phyloP scores from a whole-genome alignment of 2,797 vertebrate genomes.

The Phrynocephalus guinanensis region DNA sequence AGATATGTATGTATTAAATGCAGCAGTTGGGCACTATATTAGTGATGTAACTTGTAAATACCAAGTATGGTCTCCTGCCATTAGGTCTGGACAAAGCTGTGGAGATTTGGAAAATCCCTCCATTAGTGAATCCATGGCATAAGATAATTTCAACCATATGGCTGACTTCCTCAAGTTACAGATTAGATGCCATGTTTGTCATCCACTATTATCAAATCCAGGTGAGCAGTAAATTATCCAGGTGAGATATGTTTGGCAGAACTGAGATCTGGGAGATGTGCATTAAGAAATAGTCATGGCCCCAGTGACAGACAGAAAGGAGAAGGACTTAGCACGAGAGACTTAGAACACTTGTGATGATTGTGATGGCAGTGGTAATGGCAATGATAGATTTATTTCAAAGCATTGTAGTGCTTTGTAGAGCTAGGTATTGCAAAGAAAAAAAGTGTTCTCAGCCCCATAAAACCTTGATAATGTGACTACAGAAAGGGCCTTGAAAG shows the following conservation, averaged over 20 bases:
- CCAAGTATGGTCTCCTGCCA: no score
- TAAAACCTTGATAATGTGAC: background rate
- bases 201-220: conserved; percentile 27
- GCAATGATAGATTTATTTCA: background rate
- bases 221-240: conserved; percentile 18
- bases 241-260: conserved; percentile 12
- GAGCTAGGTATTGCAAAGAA: background rate
- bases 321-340: conserved; percentile 25
- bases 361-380: background rate
- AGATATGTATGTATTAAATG: no score
- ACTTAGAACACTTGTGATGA: background rate
- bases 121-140: conserved; percentile 29
- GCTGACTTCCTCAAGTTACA: conserved; percentile 37
- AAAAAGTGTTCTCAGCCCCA: no score
- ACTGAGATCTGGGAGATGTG: conserved; percentile 38
- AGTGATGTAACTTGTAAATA: background rate
- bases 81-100: conserved; percentile 42
- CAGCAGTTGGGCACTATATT: no score
- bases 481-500: no score
- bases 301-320: background rate
- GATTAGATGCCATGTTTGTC: background rate
- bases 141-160: background rate
- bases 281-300: background rate
- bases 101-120: conserved; percentile 37
- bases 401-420: background rate